Base-by-base conservation (phyloP, 2,888 invertebrate genomes). In the Ethmia dodecea region DNA sequence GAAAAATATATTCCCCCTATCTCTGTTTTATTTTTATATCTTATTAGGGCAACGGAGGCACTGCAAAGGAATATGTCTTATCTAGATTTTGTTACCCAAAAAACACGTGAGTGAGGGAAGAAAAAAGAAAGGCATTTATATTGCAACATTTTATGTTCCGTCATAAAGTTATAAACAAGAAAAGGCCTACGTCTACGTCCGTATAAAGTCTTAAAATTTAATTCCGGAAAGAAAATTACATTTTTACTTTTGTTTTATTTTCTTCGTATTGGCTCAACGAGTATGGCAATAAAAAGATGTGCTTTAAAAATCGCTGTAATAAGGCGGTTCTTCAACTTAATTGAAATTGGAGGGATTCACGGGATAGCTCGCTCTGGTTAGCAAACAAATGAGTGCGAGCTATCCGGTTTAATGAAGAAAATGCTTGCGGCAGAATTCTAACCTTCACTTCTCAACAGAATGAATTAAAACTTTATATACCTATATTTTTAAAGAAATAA, bases 181-280 rank as follows among this genome's bases (percentile, higher is more conserved):
- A 42, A 33, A 44, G 42, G 34, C 41, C n/a, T n/a, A n/a, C n/a
- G n/a, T n/a, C n/a, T n/a, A n/a, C n/a, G n/a, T 43, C 47, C 51
- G 45, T 52, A 50, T 49, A 52, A 47, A 35, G 49, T 42, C 38
- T 40, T 33, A 37, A 38, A 55, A 55, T 48, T 49, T 45, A 55
- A 49, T 48, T 45, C 42, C 38, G 36, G 35, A 54, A 48, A 45
- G 45, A 47, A 52, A 52, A 55, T 53, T 51, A 52, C 53, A 43
- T 52, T 58, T 56, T n/a, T 45, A 52, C 47, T 51, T 47, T 51
- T 53, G 50, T 52, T 55, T 54, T 45, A 44, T 55, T 55, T 45
- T 42, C 45, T 34, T 43, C 52, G 43, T 51, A 56, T 53, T 49
- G 47, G 43, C 42, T 43, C 48, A 52, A 44, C 31, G 39, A 35